Evolutionary conservation across 2,888 invertebrate genomes (phyloP), one percentile per base, ranked within the genome.

Genomic region (Nomada hirtipes): DNA sequence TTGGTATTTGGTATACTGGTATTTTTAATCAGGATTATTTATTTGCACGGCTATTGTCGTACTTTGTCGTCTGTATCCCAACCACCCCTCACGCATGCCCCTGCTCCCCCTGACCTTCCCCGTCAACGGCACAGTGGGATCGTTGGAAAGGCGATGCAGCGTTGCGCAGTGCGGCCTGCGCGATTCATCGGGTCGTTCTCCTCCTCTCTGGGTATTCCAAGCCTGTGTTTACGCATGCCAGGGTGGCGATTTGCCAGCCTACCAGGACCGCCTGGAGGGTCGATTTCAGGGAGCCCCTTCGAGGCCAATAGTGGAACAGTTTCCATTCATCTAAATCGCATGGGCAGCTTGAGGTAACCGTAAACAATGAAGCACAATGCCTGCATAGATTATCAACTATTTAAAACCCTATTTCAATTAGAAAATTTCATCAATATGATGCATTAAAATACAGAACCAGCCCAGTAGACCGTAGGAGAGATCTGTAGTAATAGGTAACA

Each of bases 91-190:
- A 82, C 85, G 85, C 85, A 85, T 85, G 82, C 85, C 55, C 85
- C 61, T 53, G 20, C 55, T 47, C 55, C 44, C 75, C 74, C 60
- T 36, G 36, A 53, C 29, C 67, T 20, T 47, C 26, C 76, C 72
- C 47, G 59, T 59, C 72, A 55, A 67, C 67, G 69, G 13, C 47
- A 53, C 55, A 57, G 69, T 36, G 63, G 59, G 65, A 47, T 67
- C n/a, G 50, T 52, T 44, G 59, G 57, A 53, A 85, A 78, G 75
- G 70, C 67, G 84, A 78, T 36, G 52, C 55, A 82, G 63, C 42
- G 65, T 57, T 79, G 82, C 85, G 85, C 85, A 85, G 82, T 82
- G 86, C 76, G 77, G 80, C 52, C 60, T 79, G 86, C 86, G 83
- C 86, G 86, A 80, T 64, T 86, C 86, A 83, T 83, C 78, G 76